A percentile compares a stretch with the other conserved stretches of the same genome.
Conservation (phyloP, 2,113 vertebrate species). For the Cebus imitator region DNA sequence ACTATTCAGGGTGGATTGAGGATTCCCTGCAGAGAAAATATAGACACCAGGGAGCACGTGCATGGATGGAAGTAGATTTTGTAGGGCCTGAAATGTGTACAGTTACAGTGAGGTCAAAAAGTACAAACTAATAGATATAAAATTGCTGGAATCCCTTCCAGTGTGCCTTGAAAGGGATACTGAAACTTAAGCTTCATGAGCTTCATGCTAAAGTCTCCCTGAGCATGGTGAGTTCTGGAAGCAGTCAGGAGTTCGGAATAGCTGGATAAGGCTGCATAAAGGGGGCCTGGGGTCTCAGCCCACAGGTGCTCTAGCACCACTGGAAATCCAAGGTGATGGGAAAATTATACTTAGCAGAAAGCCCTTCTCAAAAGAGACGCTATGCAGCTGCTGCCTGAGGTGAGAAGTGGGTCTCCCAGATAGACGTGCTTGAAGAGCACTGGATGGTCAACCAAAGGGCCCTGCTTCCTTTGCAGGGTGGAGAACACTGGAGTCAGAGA, state of each 20-base stretch:
- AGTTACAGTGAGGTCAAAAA: not conserved
- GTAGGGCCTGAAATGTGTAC: not conserved
- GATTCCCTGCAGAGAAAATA: not conserved
- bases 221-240: not conserved
- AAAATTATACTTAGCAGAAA: not conserved
- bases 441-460: accelerated
- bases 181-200: not conserved
- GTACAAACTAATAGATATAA: not conserved
- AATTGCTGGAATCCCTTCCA: not conserved
- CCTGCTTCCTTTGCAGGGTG: not conserved
- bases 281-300: not conserved
- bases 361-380: not conserved
- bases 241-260: not conserved
- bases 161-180: not conserved
- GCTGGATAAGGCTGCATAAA: not conserved
- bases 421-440: not conserved
- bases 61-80: not conserved
- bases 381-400: not conserved
- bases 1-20: not conserved
- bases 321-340: not conserved
- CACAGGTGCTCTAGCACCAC: not conserved
- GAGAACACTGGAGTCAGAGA: not conserved
- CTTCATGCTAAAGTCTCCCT: not conserved
- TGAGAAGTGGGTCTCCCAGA: not conserved
- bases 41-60: not conserved